Evolutionary conservation across 23 tunicate species (phyloP).

Genomic region (Botrylloides violaceus): DNA sequence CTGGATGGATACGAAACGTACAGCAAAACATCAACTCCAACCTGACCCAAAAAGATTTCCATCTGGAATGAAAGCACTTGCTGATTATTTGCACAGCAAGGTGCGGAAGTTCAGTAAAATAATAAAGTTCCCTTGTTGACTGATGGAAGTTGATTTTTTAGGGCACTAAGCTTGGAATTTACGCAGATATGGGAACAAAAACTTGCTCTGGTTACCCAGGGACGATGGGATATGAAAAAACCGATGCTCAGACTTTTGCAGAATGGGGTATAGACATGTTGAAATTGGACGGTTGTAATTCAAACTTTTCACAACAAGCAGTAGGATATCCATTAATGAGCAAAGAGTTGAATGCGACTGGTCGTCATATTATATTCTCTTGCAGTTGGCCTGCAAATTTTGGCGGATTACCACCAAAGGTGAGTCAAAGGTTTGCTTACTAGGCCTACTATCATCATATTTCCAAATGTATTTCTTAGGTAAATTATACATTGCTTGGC

Average conservation of each 20-base stretch:
- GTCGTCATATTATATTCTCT: slow-evolving; percentile 16
- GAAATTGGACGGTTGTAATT: slow-evolving; percentile 41
- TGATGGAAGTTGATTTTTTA: neutral
- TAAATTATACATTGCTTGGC: slow-evolving; percentile 13
- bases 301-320: slow-evolving; percentile 17
- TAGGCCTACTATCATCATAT: neutral
- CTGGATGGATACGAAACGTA: slow-evolving; percentile 58
- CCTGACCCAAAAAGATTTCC: slow-evolving; percentile 89
- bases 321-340: slow-evolving; percentile 29
- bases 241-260: slow-evolving; percentile 30
- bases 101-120: slow-evolving; percentile 8
- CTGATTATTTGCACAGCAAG: slow-evolving; percentile 84
- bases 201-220: slow-evolving; percentile 37
- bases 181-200: slow-evolving; percentile 32
- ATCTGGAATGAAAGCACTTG: slow-evolving; percentile 70
- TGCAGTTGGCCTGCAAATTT: slow-evolving; percentile 20
- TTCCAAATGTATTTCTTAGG: slow-evolving; percentile 7
- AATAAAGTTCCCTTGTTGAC: no score
- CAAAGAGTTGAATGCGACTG: slow-evolving; percentile 18
- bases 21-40: slow-evolving; percentile 28
- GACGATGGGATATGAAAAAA: slow-evolving; percentile 21
- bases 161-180: slow-evolving; percentile 24
- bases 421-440: no score
- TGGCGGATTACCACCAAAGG: slow-evolving; percentile 14
- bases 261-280: slow-evolving; percentile 35